Base-by-base conservation (phyloP, 2,888 invertebrate species). In the Stenichneumon culpator region DNA sequence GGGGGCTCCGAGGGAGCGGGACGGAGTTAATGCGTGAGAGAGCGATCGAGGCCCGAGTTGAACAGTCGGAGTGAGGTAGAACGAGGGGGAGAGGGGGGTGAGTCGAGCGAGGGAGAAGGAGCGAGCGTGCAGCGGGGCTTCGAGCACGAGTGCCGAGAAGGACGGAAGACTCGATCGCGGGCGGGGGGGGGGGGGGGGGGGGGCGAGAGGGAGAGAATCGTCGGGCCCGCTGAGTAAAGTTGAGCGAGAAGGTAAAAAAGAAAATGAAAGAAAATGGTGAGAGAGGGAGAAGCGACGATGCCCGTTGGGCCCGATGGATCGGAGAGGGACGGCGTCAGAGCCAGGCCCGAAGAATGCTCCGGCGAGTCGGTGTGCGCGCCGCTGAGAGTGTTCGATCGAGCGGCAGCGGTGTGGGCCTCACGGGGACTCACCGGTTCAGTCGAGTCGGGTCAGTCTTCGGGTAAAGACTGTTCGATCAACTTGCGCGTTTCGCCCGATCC, bases 381-480 rank as follows among this genome's bases (percentile, higher is more conserved):
- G 60, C 50, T 54, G 52, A 54, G 32, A 32, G 63, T 16, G 63
- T 32, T 75, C 47, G 75, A 54, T 65, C 72, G 83, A 72, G 72
- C 68, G 70, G 86, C 70, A 79, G 70, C 77, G 39, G 79, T 70
- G 86, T 85, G 86, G 85, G 88, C 89, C 86, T 84, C 82, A 79
- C 84, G 82, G 86, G 79, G 75, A 79, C 75, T 69, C 88, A 77
- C 79, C 73, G 85, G 87, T 88, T 92, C 92, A 93, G 94, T 94
- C 92, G 92, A 92, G 92, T 92, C 92, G 93, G 92, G 92, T 92
- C 93, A 91, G 91, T 92, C 93, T 91, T 90, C 92, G 89, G 88
- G 91, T 90, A 90, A 91, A 93, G 91, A 91, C 80, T 73, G 79
- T 73, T 79, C 79, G 82, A 79, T 77, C 19, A 72, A 39, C 39